Evolutionary conservation across 2,888 invertebrate genomes (phyloP), one percentile per base, ranked within the genome.

Genomic region (Venustoraphidia nigricollis): DNA sequence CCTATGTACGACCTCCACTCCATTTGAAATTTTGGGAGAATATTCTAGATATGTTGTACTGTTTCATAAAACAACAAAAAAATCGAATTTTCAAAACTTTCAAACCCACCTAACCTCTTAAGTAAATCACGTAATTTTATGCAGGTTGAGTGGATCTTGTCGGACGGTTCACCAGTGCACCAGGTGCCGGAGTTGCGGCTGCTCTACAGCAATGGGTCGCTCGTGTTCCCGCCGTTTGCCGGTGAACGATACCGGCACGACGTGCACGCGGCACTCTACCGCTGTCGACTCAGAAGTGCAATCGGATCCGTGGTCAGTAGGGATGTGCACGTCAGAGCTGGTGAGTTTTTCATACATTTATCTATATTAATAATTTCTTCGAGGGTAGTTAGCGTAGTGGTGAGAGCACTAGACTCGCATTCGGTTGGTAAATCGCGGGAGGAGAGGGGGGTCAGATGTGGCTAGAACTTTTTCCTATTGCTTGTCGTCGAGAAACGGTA

Each of bases 261-360:
- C 64, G 80, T 92, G 48, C 93, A 93, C 68, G 77, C 86, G 45
- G 80, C 86, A 55, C 78, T 81, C 50, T 93, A 93, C 72, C 76
- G 89, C 62, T 75, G 77, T 60, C 71, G 75, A 55, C 73, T 82
- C 43, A 70, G 73, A 57, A 87, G 85, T 66, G 67, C 76, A 54
- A 80, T 85, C 50, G 88, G 88, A 37, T 75, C 76, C 47, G 77
- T 92, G 45, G 74, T 92, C 57, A 91, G 92, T 58, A 79, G 87
- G 57, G 87, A 86, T 63, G 84, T 92, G 56, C 84, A 85, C 62
- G 83, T 92, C 50, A 83, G 88, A 67, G 91, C 91, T 60, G 91
- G 94, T 94, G 70, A 76, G 76, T 69, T 56, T 36, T 48, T 45
- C n/a, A 27, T 27, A 27, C 27, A 27, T 27, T 27, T 6, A 27